phyloP scores from a whole-genome alignment of 2,888 invertebrate species.

The Caenorhabditis virilis region DNA sequence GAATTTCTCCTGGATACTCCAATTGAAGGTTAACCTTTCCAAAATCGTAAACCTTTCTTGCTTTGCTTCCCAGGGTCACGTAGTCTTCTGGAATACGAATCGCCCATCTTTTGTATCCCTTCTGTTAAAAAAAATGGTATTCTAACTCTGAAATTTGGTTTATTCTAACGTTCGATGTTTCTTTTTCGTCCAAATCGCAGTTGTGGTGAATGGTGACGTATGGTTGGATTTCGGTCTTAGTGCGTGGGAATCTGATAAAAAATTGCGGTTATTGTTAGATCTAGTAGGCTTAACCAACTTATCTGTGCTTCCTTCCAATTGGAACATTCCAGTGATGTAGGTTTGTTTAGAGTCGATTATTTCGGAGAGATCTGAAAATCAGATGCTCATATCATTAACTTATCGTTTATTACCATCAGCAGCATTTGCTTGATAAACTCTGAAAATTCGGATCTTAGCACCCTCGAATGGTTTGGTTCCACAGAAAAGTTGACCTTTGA shows the following conservation, averaged over 20 bases:
- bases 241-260: slow-evolving; percentile 44
- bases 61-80: slow-evolving; percentile 41
- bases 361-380: slow-evolving; percentile 36
- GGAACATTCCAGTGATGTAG: slow-evolving; percentile 45
- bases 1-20: slow-evolving; percentile 37
- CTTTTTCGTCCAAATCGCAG: slow-evolving; percentile 37
- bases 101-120: slow-evolving; percentile 43
- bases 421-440: slow-evolving; percentile 37
- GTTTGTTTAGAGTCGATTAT: slow-evolving; percentile 38
- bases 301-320: slow-evolving; percentile 42
- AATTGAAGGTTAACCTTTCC: slow-evolving; percentile 46
- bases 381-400: background rate
- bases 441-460: slow-evolving; percentile 42
- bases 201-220: slow-evolving; percentile 46
- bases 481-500: slow-evolving; percentile 46
- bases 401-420: slow-evolving; percentile 23
- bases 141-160: background rate
- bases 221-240: slow-evolving; percentile 45
- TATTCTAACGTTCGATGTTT: slow-evolving; percentile 32
- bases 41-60: slow-evolving; percentile 44
- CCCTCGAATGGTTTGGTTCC: slow-evolving; percentile 41
- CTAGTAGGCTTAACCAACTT: slow-evolving; percentile 18
- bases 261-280: too few species aligned
- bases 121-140: slow-evolving; percentile 13
- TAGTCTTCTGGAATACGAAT: slow-evolving; percentile 45